Conservation (phyloP, 2,797 vertebrate species). For the Chaetophractus vellerosus region DNA sequence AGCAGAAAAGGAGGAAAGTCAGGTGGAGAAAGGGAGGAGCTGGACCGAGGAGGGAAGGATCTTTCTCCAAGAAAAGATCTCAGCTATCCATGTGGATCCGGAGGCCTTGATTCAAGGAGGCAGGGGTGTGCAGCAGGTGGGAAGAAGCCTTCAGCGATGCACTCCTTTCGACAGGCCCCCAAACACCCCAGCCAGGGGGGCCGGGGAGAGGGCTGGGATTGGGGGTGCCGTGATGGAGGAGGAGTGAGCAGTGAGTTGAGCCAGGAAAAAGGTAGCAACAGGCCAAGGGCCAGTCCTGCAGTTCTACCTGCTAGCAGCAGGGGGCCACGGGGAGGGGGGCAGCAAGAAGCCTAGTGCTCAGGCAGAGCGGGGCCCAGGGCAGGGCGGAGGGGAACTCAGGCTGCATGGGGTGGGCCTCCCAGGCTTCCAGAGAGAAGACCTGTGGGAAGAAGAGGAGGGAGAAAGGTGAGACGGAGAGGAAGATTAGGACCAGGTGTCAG, state of each 20-base stretch:
- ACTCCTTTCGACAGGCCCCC: slow-evolving; percentile 55
- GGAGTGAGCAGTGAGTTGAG: neutral
- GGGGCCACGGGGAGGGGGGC: neutral
- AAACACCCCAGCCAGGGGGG: slow-evolving; percentile 68
- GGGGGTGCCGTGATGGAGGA: neutral
- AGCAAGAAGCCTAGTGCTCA: slow-evolving; percentile 77
- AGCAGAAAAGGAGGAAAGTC: slow-evolving; percentile 1
- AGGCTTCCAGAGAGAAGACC: slow-evolving; percentile 76
- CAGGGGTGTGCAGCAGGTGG: neutral
- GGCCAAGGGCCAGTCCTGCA: slow-evolving; percentile 69
- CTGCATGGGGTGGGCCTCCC: slow-evolving; percentile 87
- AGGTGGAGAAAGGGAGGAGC: neutral
- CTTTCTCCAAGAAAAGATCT: slow-evolving; percentile 85
- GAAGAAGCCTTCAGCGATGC: slow-evolving; percentile 66
- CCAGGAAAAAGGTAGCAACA: slow-evolving; percentile 69
- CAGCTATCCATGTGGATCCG: slow-evolving; percentile 87
- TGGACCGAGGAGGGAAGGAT: slow-evolving; percentile 14
- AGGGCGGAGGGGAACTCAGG: slow-evolving; percentile 82
- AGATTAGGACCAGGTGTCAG: neutral
- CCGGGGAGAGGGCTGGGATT: slow-evolving; percentile 22
- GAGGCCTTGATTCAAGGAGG: slow-evolving; percentile 86
- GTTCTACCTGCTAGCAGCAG: slow-evolving; percentile 82
- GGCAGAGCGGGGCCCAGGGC: slow-evolving; percentile 72
- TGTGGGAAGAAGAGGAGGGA: neutral
- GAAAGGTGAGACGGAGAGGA: slow-evolving; percentile 52